Evolutionary conservation across 1,140 invertebrate species (phyloP), one percentile per base, ranked within the genome.

Genomic region (Penaeus chinensis): DNA sequence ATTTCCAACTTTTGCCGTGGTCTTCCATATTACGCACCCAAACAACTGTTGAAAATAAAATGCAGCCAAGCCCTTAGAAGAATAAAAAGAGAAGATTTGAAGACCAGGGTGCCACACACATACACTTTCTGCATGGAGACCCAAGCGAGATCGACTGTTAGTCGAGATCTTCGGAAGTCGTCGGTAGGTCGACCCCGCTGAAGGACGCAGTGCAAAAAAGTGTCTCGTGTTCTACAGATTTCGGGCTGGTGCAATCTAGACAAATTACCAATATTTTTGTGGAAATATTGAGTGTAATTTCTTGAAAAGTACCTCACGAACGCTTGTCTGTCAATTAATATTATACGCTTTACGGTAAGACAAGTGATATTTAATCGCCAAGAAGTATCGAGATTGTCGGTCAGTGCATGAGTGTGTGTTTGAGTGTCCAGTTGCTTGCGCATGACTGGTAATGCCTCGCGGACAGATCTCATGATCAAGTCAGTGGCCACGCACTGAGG

Each of bases 81-180:
- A 5, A 7, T 74, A 74, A 37, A 74, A 32, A 32, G 24, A 37
- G 11, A n/a, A 37, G 71, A 7, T 27, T 22, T 32, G 13, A n/a
- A 19, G 71, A 74, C 71, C 7, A 74, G 18, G 71, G n/a, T 32
- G 27, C 18, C 27, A 19, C n/a, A 20, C 24, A 69, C 66, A 11
- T 69, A 13, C 11, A 7, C n/a, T 74, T 74, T 32, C 42, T 32
- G 71, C 71, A 32, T 27, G 27, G 27, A 37, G 71, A 37, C 42
- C n/a, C n/a, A 71, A 24, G 66, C n/a, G 32, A 24, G 66, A 71
- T 32, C 13, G 66, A 24, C 71, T 74, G 71, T 74, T 74, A 74
- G 71, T 74, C 3, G n/a, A 74, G 22, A 32, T 27, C 24, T 74
- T 32, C 27, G 71, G 71, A 37, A 74, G 24, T 74, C 71, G 27